These are phyloP conservation scores for Archocentrus centrarchus DNA, from an alignment of 2,113 vertebrate species.

Conservation along the genomic window DNA sequence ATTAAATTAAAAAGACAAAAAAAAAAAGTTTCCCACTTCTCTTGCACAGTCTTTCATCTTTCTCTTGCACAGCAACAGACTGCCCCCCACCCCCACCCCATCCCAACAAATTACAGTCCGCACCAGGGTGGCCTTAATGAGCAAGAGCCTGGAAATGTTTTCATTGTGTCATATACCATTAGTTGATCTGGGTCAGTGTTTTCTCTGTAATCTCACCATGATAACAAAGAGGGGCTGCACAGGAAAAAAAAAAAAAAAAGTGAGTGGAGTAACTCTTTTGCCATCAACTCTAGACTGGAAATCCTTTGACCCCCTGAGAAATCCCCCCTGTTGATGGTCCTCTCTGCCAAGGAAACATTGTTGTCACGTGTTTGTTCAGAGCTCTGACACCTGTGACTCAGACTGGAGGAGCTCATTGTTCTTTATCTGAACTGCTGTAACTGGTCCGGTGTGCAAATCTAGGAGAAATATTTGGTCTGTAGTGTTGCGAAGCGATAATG, in stretches of 20 bases:
- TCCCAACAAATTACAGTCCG: conserved; percentile 20
- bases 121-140: conserved; percentile 62
- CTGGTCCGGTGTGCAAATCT: conserved; percentile 32
- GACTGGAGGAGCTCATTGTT: conserved; percentile 59
- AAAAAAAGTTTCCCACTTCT: background rate
- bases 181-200: conserved; percentile 75
- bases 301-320: conserved; percentile 33
- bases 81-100: background rate
- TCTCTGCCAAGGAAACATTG: conserved; percentile 47
- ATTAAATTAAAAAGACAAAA: background rate
- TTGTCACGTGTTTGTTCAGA: conserved; percentile 66
- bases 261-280: conserved; percentile 26
- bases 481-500: conserved; percentile 42
- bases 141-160: conserved; percentile 69
- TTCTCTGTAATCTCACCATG: conserved; percentile 66
- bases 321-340: conserved; percentile 22
- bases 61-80: background rate
- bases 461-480: conserved; percentile 67
- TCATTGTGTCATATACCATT: conserved; percentile 69
- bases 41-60: background rate
- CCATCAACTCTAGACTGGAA: conserved; percentile 59
- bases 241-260: conserved; percentile 44
- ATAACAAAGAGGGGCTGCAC: conserved; percentile 64
- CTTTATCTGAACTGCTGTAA: conserved; percentile 59
- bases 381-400: conserved; percentile 66